phyloP scores from a whole-genome alignment of 2,888 invertebrate species.

The Cryptocheilus praepositus region DNA sequence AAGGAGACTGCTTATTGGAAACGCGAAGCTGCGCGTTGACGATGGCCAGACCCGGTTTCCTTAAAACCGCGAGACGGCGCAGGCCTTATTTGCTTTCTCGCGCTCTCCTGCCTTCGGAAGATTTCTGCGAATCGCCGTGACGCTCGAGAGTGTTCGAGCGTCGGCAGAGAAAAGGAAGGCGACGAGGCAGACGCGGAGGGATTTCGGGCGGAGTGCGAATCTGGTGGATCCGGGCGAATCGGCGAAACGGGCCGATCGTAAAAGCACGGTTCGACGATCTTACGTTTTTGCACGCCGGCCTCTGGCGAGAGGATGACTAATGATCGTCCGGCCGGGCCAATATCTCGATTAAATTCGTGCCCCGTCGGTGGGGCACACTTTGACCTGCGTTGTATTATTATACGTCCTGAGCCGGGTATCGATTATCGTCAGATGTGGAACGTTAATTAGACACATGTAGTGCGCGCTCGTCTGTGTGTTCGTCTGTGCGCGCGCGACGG shows the following conservation, averaged over 20 bases:
- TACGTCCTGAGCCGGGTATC: no score
- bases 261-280: conserved; percentile 19
- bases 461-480: no score
- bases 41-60: conserved; percentile 45
- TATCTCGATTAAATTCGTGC: conserved; percentile 15
- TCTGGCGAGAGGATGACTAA: conserved; percentile 37
- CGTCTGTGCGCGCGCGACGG: no score
- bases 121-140: conserved; percentile 48
- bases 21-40: conserved; percentile 22
- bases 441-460: no score
- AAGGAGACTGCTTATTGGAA: background rate
- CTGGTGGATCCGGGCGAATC: background rate
- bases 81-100: conserved; percentile 47
- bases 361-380: background rate
- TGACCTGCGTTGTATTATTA: no score
- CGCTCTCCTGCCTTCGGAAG: no score
- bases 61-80: conserved; percentile 38
- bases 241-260: conserved; percentile 18
- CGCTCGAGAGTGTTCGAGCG: conserved; percentile 5
- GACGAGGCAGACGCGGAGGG: background rate
- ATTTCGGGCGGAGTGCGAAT: conserved; percentile 13
- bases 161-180: conserved; percentile 1
- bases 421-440: no score
- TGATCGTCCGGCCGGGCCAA: conserved; percentile 29
- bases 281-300: conserved; percentile 15